These are phyloP conservation scores for Poecilobothrus nobilitatus DNA, from an alignment of 2,888 invertebrate genomes.

Conservation along the genomic window DNA sequence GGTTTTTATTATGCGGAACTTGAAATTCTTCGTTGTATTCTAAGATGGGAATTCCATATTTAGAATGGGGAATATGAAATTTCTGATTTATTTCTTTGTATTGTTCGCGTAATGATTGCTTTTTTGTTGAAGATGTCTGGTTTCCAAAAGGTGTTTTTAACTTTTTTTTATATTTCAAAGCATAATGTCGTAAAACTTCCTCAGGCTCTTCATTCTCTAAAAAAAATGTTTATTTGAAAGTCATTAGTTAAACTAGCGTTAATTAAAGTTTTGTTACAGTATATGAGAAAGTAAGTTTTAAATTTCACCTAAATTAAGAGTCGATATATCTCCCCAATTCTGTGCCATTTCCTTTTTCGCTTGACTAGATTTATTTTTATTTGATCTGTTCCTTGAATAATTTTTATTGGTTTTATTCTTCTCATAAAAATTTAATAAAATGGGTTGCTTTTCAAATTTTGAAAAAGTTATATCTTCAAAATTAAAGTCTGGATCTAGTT, in stretches of 20 bases:
- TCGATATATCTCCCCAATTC: no score
- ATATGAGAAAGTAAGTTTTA: no score
- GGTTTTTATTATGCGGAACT: slow-evolving; percentile 22
- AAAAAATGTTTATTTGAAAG: no score
- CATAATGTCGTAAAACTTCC: not conserved
- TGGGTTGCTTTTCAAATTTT: slow-evolving; percentile 35
- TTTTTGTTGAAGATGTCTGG: no score
- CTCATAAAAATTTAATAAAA: slow-evolving; percentile 37
- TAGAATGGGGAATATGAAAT: slow-evolving; percentile 17
- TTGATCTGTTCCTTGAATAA: not conserved
- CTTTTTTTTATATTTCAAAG: no score
- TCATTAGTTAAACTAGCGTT: no score
- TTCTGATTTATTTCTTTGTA: not conserved
- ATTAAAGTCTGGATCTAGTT: slow-evolving; percentile 20
- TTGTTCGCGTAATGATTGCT: no score
- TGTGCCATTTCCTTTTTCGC: no score
- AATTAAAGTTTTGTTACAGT: no score
- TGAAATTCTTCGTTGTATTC: slow-evolving; percentile 23
- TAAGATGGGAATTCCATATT: slow-evolving; percentile 15
- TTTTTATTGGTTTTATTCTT: not conserved
- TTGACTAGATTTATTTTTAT: not conserved
- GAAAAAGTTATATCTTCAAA: slow-evolving; percentile 28
- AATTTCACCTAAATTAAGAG: no score
- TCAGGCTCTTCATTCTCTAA: not conserved
- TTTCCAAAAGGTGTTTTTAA: no score